Evolutionary conservation across 2,797 vertebrate genomes (phyloP), one percentile per base, ranked within the genome.

Genomic region (Sebastes oblongus): DNA sequence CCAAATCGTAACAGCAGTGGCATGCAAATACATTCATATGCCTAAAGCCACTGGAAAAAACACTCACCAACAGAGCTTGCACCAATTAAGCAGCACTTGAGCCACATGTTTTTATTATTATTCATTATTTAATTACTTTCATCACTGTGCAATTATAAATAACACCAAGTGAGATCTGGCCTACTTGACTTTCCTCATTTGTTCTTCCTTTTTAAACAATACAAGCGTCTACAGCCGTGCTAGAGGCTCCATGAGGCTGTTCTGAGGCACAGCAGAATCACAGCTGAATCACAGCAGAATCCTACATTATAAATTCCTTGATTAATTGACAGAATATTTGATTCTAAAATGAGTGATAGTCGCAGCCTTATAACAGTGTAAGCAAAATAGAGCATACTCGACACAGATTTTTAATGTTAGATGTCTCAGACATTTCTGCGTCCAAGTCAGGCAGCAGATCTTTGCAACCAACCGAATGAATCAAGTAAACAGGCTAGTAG

Each of bases 121-220:
- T 18, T 30, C 16, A n/a, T 8, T 36, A 36, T 68, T 68, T 20
- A 11, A 52, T 52, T 24, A 50, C 20, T 16, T 32, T 36, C 27
- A 14, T 50, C 4, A 61, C 5, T 4, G 4, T 67, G 18, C 24
- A 39, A 10, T 55, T 39, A 52, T 69, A 55, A 54, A 54, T 39
- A 69, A 36, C 24, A n/a, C 27, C 65, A 27, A 16, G 39, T 67
- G 55, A 76, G 29, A 60, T 67, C 36, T 50, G 61, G 18, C 18
- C 52, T 7, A 39, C 61, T 74, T 29, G 5, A 59, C 13, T 34
- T 24, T 32, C 2, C 5, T 75, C 30, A 29, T 27, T 56, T 22
- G 11, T 56, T 22, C 18, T 39, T 36, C 4, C 5, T 39, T 75
- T 50, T 16, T 8, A 34, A 34, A 54, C n/a, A 73, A 54, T 14